phyloP scores from a whole-genome alignment of 2,797 vertebrate genomes.

The Thalassophryne amazonica region DNA sequence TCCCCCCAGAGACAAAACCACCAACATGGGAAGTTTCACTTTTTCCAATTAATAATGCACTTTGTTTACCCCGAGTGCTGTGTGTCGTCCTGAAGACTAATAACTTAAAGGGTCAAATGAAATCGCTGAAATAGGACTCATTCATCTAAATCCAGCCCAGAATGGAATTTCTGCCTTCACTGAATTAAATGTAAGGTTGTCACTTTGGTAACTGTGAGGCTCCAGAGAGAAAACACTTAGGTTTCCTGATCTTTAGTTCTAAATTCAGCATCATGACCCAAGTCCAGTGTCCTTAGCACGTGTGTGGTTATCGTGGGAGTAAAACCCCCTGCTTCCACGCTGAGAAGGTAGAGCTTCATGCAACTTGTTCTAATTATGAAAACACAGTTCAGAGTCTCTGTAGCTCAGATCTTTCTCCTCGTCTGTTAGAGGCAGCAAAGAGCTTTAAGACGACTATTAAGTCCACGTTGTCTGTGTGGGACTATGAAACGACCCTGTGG shows the following conservation, averaged over 20 bases:
- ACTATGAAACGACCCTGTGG: slow-evolving; percentile 13
- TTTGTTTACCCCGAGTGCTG: slow-evolving; percentile 54
- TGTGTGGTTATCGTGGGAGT: slow-evolving; percentile 30
- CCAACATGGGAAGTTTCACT: slow-evolving; percentile 52
- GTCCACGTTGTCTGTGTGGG: no score
- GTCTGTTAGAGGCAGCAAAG: no score
- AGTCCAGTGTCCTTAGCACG: slow-evolving; percentile 28
- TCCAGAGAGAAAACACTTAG: slow-evolving; percentile 39
- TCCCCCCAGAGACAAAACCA: slow-evolving; percentile 37
- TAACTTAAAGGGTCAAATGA: slow-evolving; percentile 24
- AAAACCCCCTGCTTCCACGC: slow-evolving; percentile 34
- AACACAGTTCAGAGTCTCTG: slow-evolving; percentile 31
- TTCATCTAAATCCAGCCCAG: slow-evolving; percentile 40
- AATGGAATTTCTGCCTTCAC: slow-evolving; percentile 25
- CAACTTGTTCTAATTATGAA: slow-evolving; percentile 71
- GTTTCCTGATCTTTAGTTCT: slow-evolving; percentile 9
- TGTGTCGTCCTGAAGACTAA: slow-evolving; percentile 21
- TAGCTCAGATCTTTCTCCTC: no score
- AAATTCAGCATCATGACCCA: slow-evolving; percentile 5
- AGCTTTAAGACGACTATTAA: no score
- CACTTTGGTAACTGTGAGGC: slow-evolving; percentile 11
- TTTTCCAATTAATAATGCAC: slow-evolving; percentile 53
- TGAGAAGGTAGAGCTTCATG: slow-evolving; percentile 56
- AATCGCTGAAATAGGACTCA: slow-evolving; percentile 7
- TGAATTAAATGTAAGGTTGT: slow-evolving; percentile 39